phyloP scores from a whole-genome alignment of 2,113 vertebrate genomes.

The Castor canadensis region DNA sequence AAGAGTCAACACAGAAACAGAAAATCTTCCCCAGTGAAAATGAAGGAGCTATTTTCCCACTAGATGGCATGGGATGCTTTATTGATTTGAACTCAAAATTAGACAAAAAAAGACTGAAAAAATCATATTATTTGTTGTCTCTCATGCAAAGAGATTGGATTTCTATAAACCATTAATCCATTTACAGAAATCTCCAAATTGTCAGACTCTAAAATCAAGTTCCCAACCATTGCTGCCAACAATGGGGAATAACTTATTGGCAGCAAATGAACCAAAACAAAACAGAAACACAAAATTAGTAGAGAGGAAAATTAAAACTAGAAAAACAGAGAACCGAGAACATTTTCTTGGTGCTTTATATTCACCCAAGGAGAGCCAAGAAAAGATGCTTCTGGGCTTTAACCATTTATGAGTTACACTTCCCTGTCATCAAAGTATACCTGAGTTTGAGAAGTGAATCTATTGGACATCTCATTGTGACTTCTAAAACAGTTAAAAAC shows the following conservation, averaged over 20 bases:
- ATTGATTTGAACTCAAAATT: slow-evolving; percentile 38
- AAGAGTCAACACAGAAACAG: slow-evolving; percentile 4
- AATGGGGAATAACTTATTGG: slow-evolving; percentile 48
- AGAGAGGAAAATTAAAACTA: slow-evolving; percentile 62
- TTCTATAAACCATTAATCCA: slow-evolving; percentile 47
- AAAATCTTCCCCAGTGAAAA: neutral
- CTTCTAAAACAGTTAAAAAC: slow-evolving; percentile 3
- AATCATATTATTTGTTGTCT: neutral
- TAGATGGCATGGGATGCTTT: neutral
- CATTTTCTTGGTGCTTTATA: slow-evolving; percentile 20
- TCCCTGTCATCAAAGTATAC: neutral
- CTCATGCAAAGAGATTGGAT: slow-evolving; percentile 7
- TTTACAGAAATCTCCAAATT: slow-evolving; percentile 45
- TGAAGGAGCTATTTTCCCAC: slow-evolving; percentile 3
- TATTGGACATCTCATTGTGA: neutral
- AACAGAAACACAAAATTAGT: slow-evolving; percentile 53
- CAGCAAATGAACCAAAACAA: slow-evolving; percentile 55
- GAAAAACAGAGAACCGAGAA: neutral
- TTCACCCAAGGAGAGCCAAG: slow-evolving; percentile 26
- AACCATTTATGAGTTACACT: neutral
- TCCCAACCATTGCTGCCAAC: neutral
- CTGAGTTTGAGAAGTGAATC: neutral
- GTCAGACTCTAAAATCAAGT: slow-evolving; percentile 59
- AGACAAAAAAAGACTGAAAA: slow-evolving; percentile 34
- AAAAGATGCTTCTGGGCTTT: neutral